A percentile compares a stretch with the other conserved stretches of the same genome.
phyloP scores from a whole-genome alignment of 2,797 vertebrate species.

The Scarus forsteni region DNA sequence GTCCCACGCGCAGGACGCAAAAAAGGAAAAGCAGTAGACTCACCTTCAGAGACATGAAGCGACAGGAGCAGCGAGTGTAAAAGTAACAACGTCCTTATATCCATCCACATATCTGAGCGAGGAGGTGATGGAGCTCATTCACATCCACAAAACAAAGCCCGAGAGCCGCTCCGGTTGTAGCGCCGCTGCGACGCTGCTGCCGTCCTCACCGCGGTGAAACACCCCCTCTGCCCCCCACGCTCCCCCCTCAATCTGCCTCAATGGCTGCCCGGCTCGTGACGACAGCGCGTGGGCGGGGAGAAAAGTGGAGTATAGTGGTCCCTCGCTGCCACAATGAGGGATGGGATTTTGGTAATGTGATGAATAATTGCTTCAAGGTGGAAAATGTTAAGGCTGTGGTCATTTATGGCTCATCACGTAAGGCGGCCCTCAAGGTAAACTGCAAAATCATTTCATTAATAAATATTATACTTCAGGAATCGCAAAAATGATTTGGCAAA shows the following conservation, averaged over 20 bases:
- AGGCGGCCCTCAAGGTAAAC: too few species aligned
- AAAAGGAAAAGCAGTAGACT: conserved; percentile 38
- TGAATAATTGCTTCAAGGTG: too few species aligned
- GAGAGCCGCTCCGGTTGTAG: conserved; percentile 65
- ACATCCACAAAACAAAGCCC: conserved; percentile 82
- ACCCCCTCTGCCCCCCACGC: conserved; percentile 9
- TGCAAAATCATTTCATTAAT: too few species aligned
- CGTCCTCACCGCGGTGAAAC: conserved; percentile 37
- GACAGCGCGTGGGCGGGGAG: conserved; percentile 46
- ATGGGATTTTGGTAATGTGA: too few species aligned
- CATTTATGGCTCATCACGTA: too few species aligned
- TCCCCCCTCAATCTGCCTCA: conserved; percentile 40
- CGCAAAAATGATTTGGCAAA: too few species aligned
- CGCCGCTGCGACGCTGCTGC: conserved; percentile 76
- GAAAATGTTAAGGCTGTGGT: too few species aligned
- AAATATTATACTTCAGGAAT: too few species aligned
- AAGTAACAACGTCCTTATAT: conserved; percentile 81
- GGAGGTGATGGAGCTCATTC: conserved; percentile 75
- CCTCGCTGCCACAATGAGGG: not conserved
- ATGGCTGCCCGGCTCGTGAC: conserved; percentile 68
- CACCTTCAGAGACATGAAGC: conserved; percentile 77
- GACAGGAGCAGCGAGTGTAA: conserved; percentile 72
- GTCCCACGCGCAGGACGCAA: not conserved
- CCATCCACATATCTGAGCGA: conserved; percentile 83
- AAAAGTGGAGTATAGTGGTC: conserved; percentile 11